Percentiles rank a stretch among this genome's conserved stretches.
Evolutionary conservation across 2,113 vertebrate species (phyloP).

Genomic region (Tenebrosternarchus preto): DNA sequence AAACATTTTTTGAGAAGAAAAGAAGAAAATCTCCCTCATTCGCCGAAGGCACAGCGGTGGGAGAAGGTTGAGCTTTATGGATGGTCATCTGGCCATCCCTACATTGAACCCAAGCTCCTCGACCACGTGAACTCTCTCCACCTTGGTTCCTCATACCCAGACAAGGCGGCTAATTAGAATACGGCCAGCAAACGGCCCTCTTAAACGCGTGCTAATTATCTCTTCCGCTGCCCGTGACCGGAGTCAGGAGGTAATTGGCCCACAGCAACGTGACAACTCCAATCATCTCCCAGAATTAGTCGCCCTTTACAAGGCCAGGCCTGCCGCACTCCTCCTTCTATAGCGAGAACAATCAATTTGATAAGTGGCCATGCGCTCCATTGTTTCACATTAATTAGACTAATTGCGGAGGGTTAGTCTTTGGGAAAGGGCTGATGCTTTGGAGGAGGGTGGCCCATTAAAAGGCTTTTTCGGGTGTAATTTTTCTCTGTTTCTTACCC

Average conservation of each 20-base stretch:
- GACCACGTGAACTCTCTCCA: slow-evolving; percentile 51
- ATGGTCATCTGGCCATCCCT: slow-evolving; percentile 15
- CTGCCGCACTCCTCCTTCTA: slow-evolving; percentile 87
- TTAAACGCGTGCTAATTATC: slow-evolving; percentile 87
- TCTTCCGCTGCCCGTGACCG: slow-evolving; percentile 85
- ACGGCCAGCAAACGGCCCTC: slow-evolving; percentile 81
- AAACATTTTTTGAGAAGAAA: not conserved
- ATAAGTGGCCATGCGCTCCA: slow-evolving; percentile 91
- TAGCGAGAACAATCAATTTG: slow-evolving; percentile 94
- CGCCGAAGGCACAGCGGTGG: not conserved
- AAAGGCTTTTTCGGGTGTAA: slow-evolving; percentile 34
- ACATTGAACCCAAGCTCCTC: slow-evolving; percentile 46
- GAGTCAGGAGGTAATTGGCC: slow-evolving; percentile 91
- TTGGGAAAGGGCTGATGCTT: slow-evolving; percentile 78
- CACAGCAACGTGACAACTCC: slow-evolving; percentile 91
- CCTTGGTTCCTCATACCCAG: slow-evolving; percentile 79
- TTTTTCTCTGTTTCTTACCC: slow-evolving; percentile 14
- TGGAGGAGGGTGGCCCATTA: slow-evolving; percentile 58
- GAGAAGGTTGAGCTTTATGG: not conserved
- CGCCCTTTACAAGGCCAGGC: slow-evolving; percentile 82
- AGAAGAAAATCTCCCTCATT: not conserved
- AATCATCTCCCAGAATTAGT: slow-evolving; percentile 90
- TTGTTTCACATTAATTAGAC: slow-evolving; percentile 95
- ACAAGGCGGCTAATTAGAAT: slow-evolving; percentile 89
- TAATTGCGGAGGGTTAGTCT: slow-evolving; percentile 89